phyloP scores from a whole-genome alignment of 1,140 invertebrate genomes.

The Heterodera carotae region DNA sequence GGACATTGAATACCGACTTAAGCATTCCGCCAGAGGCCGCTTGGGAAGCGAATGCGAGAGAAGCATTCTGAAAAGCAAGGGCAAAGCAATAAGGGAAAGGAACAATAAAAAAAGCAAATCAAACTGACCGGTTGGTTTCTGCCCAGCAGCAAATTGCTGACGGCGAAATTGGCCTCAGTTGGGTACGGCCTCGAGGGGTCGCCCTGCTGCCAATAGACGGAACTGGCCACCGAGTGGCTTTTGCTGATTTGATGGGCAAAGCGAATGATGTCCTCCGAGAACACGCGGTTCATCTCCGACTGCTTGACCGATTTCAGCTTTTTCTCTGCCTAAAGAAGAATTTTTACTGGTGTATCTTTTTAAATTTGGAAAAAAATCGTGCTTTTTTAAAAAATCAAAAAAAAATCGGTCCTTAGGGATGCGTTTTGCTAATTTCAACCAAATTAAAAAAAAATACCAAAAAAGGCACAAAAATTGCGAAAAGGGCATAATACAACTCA shows the following conservation, averaged over 20 bases:
- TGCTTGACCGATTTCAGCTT: conserved; percentile 49
- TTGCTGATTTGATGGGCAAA: conserved; percentile 43
- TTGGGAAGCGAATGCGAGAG: conserved; percentile 20
- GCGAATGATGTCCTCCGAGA: conserved; percentile 48
- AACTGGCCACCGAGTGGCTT: conserved; percentile 43
- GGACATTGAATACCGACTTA: conserved; percentile 27
- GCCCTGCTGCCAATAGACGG: conserved; percentile 46
- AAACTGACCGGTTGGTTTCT: conserved; percentile 28
- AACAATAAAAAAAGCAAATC: background rate
- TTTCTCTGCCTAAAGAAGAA: conserved; percentile 42
- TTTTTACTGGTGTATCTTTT: too few species aligned
- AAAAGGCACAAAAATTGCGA: too few species aligned
- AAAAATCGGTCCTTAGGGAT: too few species aligned
- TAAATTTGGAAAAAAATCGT: too few species aligned
- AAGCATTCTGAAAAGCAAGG: background rate
- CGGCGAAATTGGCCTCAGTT: conserved; percentile 46
- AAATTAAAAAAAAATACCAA: too few species aligned
- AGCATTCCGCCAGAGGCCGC: conserved; percentile 29
- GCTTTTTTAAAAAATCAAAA: too few species aligned
- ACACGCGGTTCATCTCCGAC: conserved; percentile 48
- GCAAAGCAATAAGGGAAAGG: too few species aligned
- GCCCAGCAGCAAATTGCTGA: conserved; percentile 37
- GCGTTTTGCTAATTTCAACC: too few species aligned
- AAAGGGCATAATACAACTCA: too few species aligned
- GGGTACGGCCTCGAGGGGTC: conserved; percentile 46